phyloP scores from a whole-genome alignment of 1,140 invertebrate species.

The Adelges cooleyi region DNA sequence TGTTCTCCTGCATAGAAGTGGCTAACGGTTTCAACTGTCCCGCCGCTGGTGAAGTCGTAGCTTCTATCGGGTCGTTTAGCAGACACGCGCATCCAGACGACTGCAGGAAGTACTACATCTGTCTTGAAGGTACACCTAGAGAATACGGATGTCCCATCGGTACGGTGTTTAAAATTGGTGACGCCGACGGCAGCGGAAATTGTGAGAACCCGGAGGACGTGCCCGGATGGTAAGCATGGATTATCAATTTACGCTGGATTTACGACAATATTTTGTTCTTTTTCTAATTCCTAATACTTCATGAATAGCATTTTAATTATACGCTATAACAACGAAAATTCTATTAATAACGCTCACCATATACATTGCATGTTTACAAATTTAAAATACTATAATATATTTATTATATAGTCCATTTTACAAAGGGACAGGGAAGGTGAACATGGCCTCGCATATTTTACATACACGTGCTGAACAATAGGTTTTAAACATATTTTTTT shows the following conservation, averaged over 20 bases:
- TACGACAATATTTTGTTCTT: background rate
- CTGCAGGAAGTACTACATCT: slow-evolving; percentile 91
- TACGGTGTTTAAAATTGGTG: slow-evolving; percentile 89
- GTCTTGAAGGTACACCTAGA: slow-evolving; percentile 72
- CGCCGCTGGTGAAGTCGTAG: slow-evolving; percentile 61
- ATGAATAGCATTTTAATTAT: no score
- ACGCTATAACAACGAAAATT: no score
- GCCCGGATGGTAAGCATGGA: slow-evolving; percentile 78
- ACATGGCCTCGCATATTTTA: no score
- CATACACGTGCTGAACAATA: no score
- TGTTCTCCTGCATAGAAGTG: slow-evolving; percentile 51
- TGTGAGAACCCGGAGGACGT: slow-evolving; percentile 89
- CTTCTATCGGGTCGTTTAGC: slow-evolving; percentile 73
- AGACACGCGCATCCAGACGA: slow-evolving; percentile 89
- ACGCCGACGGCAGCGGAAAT: slow-evolving; percentile 73
- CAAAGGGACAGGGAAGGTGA: no score
- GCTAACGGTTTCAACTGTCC: slow-evolving; percentile 81
- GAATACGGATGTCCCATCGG: slow-evolving; percentile 92
- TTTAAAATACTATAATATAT: no score
- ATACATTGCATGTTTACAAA: no score
- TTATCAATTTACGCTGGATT: no score
- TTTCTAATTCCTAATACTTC: background rate
- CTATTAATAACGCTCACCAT: no score
- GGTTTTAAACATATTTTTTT: no score
- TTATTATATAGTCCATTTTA: no score